These are phyloP conservation scores for Falcunculus frontatus DNA, from an alignment of 2,113 vertebrate genomes.

Conservation along the genomic window DNA sequence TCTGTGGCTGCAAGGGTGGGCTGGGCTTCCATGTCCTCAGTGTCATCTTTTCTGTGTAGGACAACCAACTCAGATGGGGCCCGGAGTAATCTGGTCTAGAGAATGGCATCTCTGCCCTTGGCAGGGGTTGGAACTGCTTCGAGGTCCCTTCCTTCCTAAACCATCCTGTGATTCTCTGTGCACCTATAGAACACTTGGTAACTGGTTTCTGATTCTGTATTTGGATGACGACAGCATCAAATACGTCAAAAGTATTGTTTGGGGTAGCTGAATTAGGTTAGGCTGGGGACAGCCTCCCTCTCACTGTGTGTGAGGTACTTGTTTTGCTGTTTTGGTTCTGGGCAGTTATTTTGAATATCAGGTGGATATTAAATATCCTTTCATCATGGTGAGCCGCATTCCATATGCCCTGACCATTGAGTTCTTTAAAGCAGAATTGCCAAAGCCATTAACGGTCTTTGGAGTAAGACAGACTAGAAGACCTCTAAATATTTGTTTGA, in stretches of 20 bases:
- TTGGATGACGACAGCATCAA: background rate
- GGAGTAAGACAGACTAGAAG: background rate
- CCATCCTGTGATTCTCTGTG: background rate
- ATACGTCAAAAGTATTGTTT: fast-evolving
- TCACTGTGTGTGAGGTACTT: fast-evolving
- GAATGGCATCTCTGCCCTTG: background rate
- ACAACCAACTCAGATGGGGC: background rate
- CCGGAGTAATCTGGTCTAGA: background rate
- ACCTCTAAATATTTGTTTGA: background rate
- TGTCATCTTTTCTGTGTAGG: background rate
- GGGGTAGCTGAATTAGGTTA: background rate
- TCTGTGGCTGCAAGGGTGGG: background rate
- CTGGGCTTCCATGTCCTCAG: background rate
- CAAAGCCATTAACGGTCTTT: background rate
- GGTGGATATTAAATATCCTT: background rate
- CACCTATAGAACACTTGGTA: fast-evolving
- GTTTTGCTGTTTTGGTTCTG: background rate
- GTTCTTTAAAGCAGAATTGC: background rate
- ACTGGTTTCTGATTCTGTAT: background rate
- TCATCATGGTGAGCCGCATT: background rate
- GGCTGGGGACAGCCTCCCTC: background rate
- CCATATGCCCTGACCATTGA: fast-evolving
- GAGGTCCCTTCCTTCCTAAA: background rate
- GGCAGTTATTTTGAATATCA: background rate
- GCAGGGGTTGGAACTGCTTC: fast-evolving